Evolutionary conservation across 2,797 vertebrate genomes (phyloP), one percentile per base, ranked within the genome.

Genomic region (Chaetodon trifasciatus): DNA sequence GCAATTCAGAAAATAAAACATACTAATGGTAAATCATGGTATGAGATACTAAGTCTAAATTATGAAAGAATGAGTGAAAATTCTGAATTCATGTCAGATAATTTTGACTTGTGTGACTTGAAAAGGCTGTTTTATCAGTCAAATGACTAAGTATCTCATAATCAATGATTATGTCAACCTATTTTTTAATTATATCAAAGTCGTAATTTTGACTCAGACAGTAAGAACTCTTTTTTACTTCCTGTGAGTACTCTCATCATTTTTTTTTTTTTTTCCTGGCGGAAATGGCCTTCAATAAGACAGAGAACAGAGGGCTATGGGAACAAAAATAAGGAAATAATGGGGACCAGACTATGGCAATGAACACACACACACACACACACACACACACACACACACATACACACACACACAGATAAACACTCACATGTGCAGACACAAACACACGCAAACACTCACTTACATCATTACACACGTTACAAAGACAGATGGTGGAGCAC

Each of bases 261-360:
- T 21, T 19, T 50, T 39, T 24, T 35, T 73, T 10, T 37, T 1
- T 57, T 28, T 78, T 73, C 37, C 24, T 79, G 21, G 44, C 6
- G 46, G 66, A 81, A 83, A 76, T 50, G 7, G 47, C 35, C 23
- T 79, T 83, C 69, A 63, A 72, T 55, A 62, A 35, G 37, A 66
- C 17, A 83, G 24, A 65, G 28, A 87, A 77, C 58, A 49, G 35
- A 77, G 28, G 16, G 32, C 60, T 47, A 52, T 77, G 76, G 74
- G 85, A 82, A 85, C 28, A 84, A 78, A 79, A 83, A 69, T 69
- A 78, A 63, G 60, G 70, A 80, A 81, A 82, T 88, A 93, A 91
- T 90, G 28, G 76, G 71, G 76, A 90, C 70, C 91, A 92, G 89
- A 86, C 67, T 56, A 61, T 12, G 9, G 47, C 79, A 72, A 67